Base-by-base conservation (phyloP, 2,113 vertebrate species). In the Grammomys surdaster region DNA sequence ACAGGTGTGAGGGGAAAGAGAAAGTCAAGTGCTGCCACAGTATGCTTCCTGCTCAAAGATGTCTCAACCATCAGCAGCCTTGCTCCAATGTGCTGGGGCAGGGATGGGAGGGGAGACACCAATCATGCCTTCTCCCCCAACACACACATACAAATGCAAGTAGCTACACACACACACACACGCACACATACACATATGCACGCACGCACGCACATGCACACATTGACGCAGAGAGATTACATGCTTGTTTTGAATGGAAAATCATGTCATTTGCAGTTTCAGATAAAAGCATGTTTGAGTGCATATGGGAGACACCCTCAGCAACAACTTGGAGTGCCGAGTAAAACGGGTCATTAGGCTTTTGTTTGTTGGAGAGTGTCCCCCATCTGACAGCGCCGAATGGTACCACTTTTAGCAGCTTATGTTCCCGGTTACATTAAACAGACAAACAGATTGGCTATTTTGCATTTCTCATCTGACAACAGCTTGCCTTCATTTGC, bases 331-430 rank as follows among this genome's bases (percentile, higher is more conserved):
- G 97, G 98, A 99, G 99, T 96, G 99, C 99, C 98, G 99, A 99
- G 99, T 99, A 99, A 99, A 99, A 99, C 98, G 99, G 99, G 99
- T 99, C 99, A 99, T 99, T 99, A 99, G 99, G 99, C 99, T 99
- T 99, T 99, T 98, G 99, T 99, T 99, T 99, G 99, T 99, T 98
- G 99, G 99, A 99, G 99, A 99, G 99, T 98, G 98, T 98, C 99
- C 99, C 99, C 99, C 99, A 99, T 99, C 99, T 99, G 99, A 99
- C 99, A 98, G 98, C 98, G 98, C 99, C 98, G 98, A 99, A 99
- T 99, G 98, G 98, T 98, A 96, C 98, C 98, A 98, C 98, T 99
- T 98, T 98, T 98, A 98, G 98, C 99, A 99, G 99, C 99, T 99
- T 99, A 99, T 99, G 98, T 99, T 99, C 99, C 99, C 98, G 97